phyloP scores from a whole-genome alignment of 2,888 invertebrate genomes.

The Heliconius sara region DNA sequence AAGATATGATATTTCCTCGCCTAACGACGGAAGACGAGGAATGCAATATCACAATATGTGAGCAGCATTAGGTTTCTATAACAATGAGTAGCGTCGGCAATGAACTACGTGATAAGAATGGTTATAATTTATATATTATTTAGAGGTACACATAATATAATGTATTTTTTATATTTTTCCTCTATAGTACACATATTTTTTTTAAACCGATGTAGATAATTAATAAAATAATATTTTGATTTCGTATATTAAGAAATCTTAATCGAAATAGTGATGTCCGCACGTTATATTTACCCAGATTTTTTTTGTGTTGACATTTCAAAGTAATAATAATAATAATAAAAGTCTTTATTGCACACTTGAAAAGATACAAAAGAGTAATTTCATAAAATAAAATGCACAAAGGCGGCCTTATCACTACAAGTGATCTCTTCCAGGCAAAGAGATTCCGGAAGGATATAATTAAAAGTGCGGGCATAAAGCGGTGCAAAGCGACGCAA shows the following conservation, averaged over 20 bases:
- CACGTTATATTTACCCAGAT: too few relatives aligned
- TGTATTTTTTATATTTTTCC: neutral
- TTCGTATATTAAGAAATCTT: neutral
- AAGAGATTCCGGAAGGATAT: too few relatives aligned
- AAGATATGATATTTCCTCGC: constrained; percentile 6
- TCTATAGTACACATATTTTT: neutral
- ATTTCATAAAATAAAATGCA: too few relatives aligned
- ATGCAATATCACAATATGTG: constrained; percentile 32
- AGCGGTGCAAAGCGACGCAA: too few relatives aligned
- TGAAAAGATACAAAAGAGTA: too few relatives aligned
- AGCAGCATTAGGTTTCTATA: constrained; percentile 39
- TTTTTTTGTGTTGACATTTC: neutral
- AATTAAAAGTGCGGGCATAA: too few relatives aligned
- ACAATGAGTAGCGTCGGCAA: constrained; percentile 31
- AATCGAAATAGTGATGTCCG: too few relatives aligned
- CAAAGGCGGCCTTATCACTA: too few relatives aligned
- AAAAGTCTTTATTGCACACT: too few relatives aligned
- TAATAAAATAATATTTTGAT: neutral
- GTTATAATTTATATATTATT: constrained; percentile 10
- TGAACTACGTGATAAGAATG: constrained; percentile 37
- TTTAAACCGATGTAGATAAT: neutral
- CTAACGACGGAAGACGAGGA: constrained; percentile 29
- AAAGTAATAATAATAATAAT: too few relatives aligned
- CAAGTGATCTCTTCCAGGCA: too few relatives aligned
- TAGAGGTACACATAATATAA: neutral